A percentile compares a stretch with the other conserved stretches of the same genome.
phyloP scores from a whole-genome alignment of 2,113 vertebrate species.

The Mus spicilegus region DNA sequence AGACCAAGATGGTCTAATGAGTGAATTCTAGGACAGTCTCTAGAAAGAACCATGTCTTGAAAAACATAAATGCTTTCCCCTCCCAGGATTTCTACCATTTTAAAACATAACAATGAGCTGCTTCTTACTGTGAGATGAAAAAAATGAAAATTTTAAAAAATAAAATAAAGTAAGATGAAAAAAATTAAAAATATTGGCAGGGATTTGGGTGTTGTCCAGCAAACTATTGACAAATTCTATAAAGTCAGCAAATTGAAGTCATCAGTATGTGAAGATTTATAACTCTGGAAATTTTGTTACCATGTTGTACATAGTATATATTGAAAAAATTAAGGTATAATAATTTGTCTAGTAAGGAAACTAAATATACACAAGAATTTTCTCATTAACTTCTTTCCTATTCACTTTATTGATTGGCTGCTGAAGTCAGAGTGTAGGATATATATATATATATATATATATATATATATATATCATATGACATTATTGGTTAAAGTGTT shows the following conservation, averaged over 20 bases:
- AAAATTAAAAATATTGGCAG: not conserved
- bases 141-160: not conserved
- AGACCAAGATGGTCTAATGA: not conserved
- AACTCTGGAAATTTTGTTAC: slow-evolving; percentile 38
- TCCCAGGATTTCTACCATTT: slow-evolving; percentile 60
- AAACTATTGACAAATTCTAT: slow-evolving; percentile 40
- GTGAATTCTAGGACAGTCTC: not conserved
- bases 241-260: slow-evolving; percentile 60
- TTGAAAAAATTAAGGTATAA: not conserved
- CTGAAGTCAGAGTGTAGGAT: not conserved
- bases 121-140: slow-evolving; percentile 41
- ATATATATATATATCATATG: not conserved
- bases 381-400: not conserved
- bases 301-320: not conserved
- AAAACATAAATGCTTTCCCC: not conserved
- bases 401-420: not conserved
- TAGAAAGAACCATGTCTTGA: not conserved
- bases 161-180: not conserved
- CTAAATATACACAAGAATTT: not conserved
- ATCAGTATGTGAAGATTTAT: slow-evolving; percentile 22
- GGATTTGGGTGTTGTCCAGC: not conserved
- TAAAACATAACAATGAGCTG: not conserved
- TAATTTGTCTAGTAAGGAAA: not conserved
- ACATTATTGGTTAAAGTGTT: not conserved
- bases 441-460: too few species aligned